These are phyloP conservation scores for Corythaeola cristata DNA, from an alignment of 2,113 vertebrate species.

Conservation along the genomic window DNA sequence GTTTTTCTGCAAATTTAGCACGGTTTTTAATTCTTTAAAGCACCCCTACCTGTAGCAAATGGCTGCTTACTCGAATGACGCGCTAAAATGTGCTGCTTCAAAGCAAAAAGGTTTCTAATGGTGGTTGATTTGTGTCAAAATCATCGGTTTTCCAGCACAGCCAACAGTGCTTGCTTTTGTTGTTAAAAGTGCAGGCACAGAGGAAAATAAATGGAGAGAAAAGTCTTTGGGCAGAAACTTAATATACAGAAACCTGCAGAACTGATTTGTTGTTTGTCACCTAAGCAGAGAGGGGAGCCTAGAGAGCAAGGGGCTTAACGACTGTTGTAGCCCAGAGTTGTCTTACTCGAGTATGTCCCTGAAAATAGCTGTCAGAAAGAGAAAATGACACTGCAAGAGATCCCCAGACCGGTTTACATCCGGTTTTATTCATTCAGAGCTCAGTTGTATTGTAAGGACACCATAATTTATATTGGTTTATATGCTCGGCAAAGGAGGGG, in stretches of 20 bases:
- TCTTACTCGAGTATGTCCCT: not conserved
- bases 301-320: not conserved
- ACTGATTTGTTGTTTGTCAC: not conserved
- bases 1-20: not conserved
- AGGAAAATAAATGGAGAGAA: not conserved
- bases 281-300: not conserved
- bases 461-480: not conserved
- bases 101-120: not conserved
- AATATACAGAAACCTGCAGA: too few relatives aligned
- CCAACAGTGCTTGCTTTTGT: not conserved
- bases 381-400: not conserved
- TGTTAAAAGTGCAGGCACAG: not conserved
- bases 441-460: not conserved
- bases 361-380: not conserved
- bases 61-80: fast-evolving
- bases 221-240: not conserved
- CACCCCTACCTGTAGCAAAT: fast-evolving
- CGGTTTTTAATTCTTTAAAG: not conserved
- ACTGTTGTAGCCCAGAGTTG: not conserved
- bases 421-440: not conserved
- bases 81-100: not conserved
- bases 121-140: not conserved
- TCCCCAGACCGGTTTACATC: not conserved
- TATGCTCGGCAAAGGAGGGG: not conserved
- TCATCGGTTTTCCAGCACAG: fast-evolving